Base-by-base conservation (phyloP, 2,797 vertebrate species). In the Cyclopterus lumpus region DNA sequence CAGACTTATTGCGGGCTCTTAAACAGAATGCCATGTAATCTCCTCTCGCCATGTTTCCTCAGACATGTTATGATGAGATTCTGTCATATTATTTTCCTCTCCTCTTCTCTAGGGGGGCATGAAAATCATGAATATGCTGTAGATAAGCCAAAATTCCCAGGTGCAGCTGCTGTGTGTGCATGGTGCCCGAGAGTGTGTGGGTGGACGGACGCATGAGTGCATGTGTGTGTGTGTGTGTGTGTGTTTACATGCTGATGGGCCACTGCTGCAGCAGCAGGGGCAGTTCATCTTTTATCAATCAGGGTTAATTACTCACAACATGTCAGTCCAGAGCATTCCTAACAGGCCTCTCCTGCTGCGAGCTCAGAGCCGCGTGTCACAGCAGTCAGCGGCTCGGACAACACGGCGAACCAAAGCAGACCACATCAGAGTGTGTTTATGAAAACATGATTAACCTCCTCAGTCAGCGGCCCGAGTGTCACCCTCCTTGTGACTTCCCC, bases 261-360 rank as follows among this genome's bases (percentile, higher is more conserved):
- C 26, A 53, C 67, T 69, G 80, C 75, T 32, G 71, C 67, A 58
- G 67, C 79, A 53, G 65, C 61, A 53, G 84, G 63, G 75, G 80
- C 85, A 75, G 83, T 88, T 92, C 92, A 92, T 94, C 94, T 95
- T 95, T 95, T 95, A 95, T 95, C 94, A 94, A 93, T 94, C 89
- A 84, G 87, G 93, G 90, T 93, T 94, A 96, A 95, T 95, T 94
- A 94, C 90, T 93, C 73, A 77, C 88, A 94, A 89, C 91, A 93
- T 92, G 93, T 91, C 90, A 88, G 86, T 69, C 46, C 71, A 74
- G 83, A 92, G 90, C 89, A 95, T 95, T 95, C 93, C 94, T 88
- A 26, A 84, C 71, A 70, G 74, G 91, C 88, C 85, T 90, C 83
- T 75, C 80, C 84, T 66, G 79, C 82, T 75, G 81, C 16, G 42